Conservation (phyloP, 2,888 invertebrate species). For the Spisula subtruncata region DNA sequence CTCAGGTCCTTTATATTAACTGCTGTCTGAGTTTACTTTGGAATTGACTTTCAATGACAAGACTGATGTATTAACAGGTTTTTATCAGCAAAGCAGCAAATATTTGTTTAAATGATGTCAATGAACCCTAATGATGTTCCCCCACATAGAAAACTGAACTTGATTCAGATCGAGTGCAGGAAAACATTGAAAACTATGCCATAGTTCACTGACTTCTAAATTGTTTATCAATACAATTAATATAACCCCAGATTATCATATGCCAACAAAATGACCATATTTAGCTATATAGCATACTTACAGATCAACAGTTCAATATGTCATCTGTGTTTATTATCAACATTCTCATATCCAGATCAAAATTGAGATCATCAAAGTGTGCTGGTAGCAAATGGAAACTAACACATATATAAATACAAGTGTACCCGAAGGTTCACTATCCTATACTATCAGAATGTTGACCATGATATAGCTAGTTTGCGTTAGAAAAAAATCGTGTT, state of each 20-base stretch:
- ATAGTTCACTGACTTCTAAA: neutral
- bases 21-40: too few relatives aligned
- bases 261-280: neutral
- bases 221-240: neutral
- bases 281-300: neutral
- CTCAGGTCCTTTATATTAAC: too few relatives aligned
- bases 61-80: neutral
- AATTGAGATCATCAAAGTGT: neutral
- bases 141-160: neutral
- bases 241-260: neutral
- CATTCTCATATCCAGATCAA: neutral
- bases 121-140: neutral
- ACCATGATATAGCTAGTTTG: too few relatives aligned
- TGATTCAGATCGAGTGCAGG: neutral
- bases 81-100: neutral
- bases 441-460: too few relatives aligned
- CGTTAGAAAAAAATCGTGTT: too few relatives aligned
- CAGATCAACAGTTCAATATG: neutral
- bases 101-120: slow-evolving; percentile 12
- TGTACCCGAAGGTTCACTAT: too few relatives aligned
- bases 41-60: too few relatives aligned
- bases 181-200: too few relatives aligned
- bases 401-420: too few relatives aligned
- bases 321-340: neutral
- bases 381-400: too few relatives aligned